A percentile compares a stretch with the other conserved stretches of the same genome.
These are phyloP conservation scores for Polymixis lichenea DNA, from an alignment of 2,888 invertebrate genomes.

Conservation along the genomic window DNA sequence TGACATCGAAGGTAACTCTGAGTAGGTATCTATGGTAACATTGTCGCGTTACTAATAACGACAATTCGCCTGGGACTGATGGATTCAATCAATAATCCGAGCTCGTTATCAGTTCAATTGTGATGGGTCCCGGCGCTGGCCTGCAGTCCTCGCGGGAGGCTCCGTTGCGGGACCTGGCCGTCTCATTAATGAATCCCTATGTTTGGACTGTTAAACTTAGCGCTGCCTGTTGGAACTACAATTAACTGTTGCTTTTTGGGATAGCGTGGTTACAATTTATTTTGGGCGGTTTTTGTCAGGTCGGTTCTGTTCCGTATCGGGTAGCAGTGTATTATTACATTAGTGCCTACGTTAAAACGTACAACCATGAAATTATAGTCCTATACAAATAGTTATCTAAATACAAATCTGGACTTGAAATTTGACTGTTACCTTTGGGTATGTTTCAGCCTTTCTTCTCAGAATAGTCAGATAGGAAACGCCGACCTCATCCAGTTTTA, in stretches of 20 bases:
- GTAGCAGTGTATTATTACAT: background rate
- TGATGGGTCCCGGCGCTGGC: constrained; percentile 73
- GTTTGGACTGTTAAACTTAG: constrained; percentile 56
- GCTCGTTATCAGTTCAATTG: constrained; percentile 79
- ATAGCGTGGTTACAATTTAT: constrained; percentile 8
- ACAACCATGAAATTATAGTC: constrained; percentile 7
- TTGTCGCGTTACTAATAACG: constrained; percentile 67
- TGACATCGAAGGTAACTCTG: background rate
- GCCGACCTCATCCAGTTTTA: too few species aligned
- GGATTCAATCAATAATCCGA: constrained; percentile 80
- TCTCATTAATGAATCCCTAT: constrained; percentile 62
- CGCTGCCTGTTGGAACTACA: constrained; percentile 42
- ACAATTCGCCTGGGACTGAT: constrained; percentile 73
- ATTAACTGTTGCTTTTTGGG: constrained; percentile 54
- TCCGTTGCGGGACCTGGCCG: constrained; percentile 44
- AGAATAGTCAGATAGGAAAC: too few species aligned
- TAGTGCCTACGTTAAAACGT: background rate
- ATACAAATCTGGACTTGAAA: background rate
- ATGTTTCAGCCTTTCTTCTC: too few species aligned
- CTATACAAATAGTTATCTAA: background rate
- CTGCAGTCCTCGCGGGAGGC: constrained; percentile 60
- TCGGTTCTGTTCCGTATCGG: background rate
- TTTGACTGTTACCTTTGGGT: too few species aligned
- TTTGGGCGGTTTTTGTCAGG: constrained; percentile 2
- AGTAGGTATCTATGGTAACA: constrained; percentile 35